These are phyloP conservation scores for Umimayanthus kanabou DNA, from an alignment of 92 coral and sea anemone genomes.

Conservation along the genomic window DNA sequence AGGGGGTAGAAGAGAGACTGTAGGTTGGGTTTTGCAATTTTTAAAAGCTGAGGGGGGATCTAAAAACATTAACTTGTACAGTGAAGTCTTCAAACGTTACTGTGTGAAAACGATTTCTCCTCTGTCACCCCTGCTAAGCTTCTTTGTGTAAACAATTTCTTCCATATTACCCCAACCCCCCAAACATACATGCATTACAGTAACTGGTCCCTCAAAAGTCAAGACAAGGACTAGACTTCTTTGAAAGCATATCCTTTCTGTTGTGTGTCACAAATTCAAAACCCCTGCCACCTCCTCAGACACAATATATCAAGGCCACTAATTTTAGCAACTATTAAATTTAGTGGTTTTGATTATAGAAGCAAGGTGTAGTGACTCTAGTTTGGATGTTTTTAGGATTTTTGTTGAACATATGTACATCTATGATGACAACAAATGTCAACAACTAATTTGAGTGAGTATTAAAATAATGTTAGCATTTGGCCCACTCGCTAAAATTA, in stretches of 20 bases:
- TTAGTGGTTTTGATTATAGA: slow-evolving; percentile 19
- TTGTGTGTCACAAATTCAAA: slow-evolving; percentile 17
- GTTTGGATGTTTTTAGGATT: slow-evolving; percentile 13
- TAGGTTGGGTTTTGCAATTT: slow-evolving; percentile 22
- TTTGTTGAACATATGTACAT: slow-evolving; percentile 18
- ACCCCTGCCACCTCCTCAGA: slow-evolving; percentile 15
- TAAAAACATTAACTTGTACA: slow-evolving; percentile 8
- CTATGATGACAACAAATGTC: slow-evolving; percentile 17
- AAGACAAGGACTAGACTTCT: too few species aligned
- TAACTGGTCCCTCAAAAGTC: slow-evolving; percentile 36
- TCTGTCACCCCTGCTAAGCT: slow-evolving; percentile 30
- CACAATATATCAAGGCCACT: slow-evolving; percentile 8
- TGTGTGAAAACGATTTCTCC: slow-evolving; percentile 34
- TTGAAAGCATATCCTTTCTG: slow-evolving; percentile 23
- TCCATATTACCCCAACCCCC: slow-evolving; percentile 6
- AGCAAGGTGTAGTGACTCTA: slow-evolving; percentile 19
- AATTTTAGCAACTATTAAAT: slow-evolving; percentile 2
- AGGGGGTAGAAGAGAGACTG: slow-evolving; percentile 14
- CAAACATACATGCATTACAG: slow-evolving; percentile 33
- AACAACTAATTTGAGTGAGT: background rate
- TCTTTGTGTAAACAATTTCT: slow-evolving; percentile 21
- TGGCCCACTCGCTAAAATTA: slow-evolving; percentile 11
- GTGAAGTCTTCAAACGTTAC: slow-evolving; percentile 32
- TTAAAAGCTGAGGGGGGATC: slow-evolving; percentile 9
- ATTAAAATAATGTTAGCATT: background rate